phyloP scores from a whole-genome alignment of 2,888 invertebrate species.

The Proisotoma minuta region DNA sequence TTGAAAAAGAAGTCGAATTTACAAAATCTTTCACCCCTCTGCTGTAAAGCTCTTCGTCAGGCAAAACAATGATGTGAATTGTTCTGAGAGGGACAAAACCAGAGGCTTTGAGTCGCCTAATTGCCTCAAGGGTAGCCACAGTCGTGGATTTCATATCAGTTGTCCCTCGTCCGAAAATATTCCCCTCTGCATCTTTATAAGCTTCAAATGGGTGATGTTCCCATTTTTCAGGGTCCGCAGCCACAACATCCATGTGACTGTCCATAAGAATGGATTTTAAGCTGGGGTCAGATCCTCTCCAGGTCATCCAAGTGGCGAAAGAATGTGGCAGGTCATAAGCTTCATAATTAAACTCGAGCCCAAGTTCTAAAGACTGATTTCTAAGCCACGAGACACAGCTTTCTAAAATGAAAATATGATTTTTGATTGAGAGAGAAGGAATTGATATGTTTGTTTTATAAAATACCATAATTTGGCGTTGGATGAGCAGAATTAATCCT shows the following conservation, averaged over 20 bases:
- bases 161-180: constrained; percentile 81
- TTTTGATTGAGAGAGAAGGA: not conserved
- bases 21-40: constrained; percentile 76
- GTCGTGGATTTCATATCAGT: constrained; percentile 76
- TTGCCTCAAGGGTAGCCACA: constrained; percentile 68
- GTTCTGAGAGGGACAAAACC: constrained; percentile 60
- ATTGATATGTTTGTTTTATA: not conserved
- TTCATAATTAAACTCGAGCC: constrained; percentile 12
- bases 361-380: constrained; percentile 16
- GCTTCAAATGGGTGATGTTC: constrained; percentile 82
- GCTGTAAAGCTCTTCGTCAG: constrained; percentile 80
- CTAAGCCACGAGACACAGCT: constrained; percentile 12
- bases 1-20: constrained; percentile 63
- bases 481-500: constrained; percentile 84
- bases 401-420: constrained; percentile 7
- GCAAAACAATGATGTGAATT: constrained; percentile 66
- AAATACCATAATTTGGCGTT: constrained; percentile 71
- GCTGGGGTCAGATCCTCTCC: constrained; percentile 68
- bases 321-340: constrained; percentile 5
- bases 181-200: constrained; percentile 74
- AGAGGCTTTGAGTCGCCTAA: constrained; percentile 58
- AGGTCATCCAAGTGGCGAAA: constrained; percentile 69
- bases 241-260: constrained; percentile 96
- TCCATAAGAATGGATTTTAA: constrained; percentile 74
- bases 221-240: constrained; percentile 87